Evolutionary conservation across 2,888 invertebrate genomes (phyloP).

Genomic region (Pheosia gnoma): DNA sequence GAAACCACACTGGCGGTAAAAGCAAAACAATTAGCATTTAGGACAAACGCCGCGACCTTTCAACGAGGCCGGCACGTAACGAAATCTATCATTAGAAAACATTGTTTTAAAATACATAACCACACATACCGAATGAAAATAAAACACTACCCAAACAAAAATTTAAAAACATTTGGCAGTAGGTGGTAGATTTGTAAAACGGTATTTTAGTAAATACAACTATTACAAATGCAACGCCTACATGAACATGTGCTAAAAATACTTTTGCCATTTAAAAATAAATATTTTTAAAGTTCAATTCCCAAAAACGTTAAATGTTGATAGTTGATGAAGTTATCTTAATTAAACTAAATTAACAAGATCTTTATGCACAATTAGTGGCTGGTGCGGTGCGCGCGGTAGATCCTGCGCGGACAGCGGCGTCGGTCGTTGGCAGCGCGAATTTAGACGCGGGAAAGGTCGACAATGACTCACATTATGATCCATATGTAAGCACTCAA

Average conservation of each 20-base stretch:
- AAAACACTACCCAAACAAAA: constrained; percentile 10
- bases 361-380: constrained; percentile 60
- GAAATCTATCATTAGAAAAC: constrained; percentile 35
- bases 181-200: neutral
- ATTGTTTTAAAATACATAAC: constrained; percentile 12
- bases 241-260: too few relatives aligned
- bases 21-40: constrained; percentile 58
- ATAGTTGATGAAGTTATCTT: constrained; percentile 20
- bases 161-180: neutral
- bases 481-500: constrained; percentile 41
- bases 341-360: constrained; percentile 40
- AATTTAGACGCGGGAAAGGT: constrained; percentile 77
- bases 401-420: constrained; percentile 47
- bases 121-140: neutral
- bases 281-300: neutral
- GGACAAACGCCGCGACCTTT: constrained; percentile 58
- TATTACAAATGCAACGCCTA: neutral
- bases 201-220: neutral
- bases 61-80: constrained; percentile 37
- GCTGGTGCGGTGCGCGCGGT: constrained; percentile 30
- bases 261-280: neutral
- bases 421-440: constrained; percentile 68
- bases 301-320: neutral
- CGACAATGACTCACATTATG: constrained; percentile 67
- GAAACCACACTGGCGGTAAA: constrained; percentile 54